phyloP scores from a whole-genome alignment of 2,888 invertebrate species.

The Alcis repandata region DNA sequence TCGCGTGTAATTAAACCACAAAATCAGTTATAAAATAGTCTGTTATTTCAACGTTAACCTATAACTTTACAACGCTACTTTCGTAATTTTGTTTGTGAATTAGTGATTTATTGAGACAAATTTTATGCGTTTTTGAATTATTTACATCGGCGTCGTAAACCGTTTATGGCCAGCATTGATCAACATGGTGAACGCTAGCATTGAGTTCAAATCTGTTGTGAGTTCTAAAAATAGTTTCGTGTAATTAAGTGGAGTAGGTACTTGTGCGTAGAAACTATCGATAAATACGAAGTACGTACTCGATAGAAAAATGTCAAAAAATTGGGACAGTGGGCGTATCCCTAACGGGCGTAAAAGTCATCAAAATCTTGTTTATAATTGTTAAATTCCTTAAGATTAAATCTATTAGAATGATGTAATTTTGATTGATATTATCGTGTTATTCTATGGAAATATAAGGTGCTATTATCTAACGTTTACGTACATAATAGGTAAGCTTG shows the following conservation, averaged over 20 bases:
- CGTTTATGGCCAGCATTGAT: constrained; percentile 25
- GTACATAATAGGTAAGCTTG: constrained; percentile 18
- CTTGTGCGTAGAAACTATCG: too few relatives aligned
- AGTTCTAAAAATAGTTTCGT: constrained; percentile 8
- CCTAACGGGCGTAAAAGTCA: too few relatives aligned
- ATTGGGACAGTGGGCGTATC: too few relatives aligned
- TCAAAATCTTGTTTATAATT: neutral
- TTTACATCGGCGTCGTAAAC: constrained; percentile 7
- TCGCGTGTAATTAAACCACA: too few relatives aligned
- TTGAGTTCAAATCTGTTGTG: constrained; percentile 6
- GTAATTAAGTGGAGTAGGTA: neutral
- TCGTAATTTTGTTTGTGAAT: constrained; percentile 16
- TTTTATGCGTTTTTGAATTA: constrained; percentile 20
- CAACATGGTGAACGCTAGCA: constrained; percentile 2
- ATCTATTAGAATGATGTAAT: constrained; percentile 10
- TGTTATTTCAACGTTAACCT: constrained; percentile 14
- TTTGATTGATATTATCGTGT: neutral
- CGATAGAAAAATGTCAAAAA: too few relatives aligned
- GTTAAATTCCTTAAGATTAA: neutral
- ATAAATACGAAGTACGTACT: too few relatives aligned
- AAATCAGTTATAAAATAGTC: constrained; percentile 14
- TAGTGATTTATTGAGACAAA: constrained; percentile 17
- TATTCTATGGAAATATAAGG: too few relatives aligned
- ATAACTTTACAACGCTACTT: constrained; percentile 11
- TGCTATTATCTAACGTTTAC: neutral